Evolutionary conservation across 2,888 invertebrate genomes (phyloP), one percentile per base, ranked within the genome.

Genomic region (Drymonia ruficornis): DNA sequence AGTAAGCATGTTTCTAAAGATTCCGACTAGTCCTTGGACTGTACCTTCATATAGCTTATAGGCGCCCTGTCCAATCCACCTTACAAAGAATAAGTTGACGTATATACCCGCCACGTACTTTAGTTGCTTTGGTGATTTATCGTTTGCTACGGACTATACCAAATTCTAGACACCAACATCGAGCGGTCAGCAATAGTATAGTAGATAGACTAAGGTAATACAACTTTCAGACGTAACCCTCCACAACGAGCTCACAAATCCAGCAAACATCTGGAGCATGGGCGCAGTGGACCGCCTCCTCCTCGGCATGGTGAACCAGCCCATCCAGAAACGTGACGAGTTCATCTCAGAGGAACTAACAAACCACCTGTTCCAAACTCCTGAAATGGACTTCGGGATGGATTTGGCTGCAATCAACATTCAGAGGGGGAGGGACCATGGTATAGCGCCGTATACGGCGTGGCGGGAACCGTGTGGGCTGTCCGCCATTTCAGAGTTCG

Each of bases 371-470:
- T 97, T 97, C 76, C 96, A 97, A 92, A 95, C 96, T 2, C 78
- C 86, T 63, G 93, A 93, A 11, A 95, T 95, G 56, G 94, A 94
- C 19, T 97, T 96, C 69, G 97, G 98, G 0, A 95, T 98, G 94
- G 98, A 98, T 79, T 88, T 98, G 55, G 97, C 97, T 0, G 96
- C 98, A 0, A 95, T 98, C 52, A 98, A 98, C 72, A 96, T 98
- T 38, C 98, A 98, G 81, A 82, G 91, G 49, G 98, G 97, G 0
- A 93, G 98, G 31, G 98, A 98, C 80, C 98, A 98, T 77, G 98
- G 98, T 0, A 92, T 98, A 0, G 95, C 97, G 0, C 93, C 96
- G 0, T 98, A 97, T 77, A 96, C 96, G 0, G 83, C 94, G 0
- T 98, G 97, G 97, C 93, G 97, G 34, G 94, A 95, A 61, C 96